Percentiles rank a stretch among this genome's conserved stretches.
These are phyloP conservation scores for Furnarius figulus DNA, from an alignment of 2,113 vertebrate species.

Conservation along the genomic window DNA sequence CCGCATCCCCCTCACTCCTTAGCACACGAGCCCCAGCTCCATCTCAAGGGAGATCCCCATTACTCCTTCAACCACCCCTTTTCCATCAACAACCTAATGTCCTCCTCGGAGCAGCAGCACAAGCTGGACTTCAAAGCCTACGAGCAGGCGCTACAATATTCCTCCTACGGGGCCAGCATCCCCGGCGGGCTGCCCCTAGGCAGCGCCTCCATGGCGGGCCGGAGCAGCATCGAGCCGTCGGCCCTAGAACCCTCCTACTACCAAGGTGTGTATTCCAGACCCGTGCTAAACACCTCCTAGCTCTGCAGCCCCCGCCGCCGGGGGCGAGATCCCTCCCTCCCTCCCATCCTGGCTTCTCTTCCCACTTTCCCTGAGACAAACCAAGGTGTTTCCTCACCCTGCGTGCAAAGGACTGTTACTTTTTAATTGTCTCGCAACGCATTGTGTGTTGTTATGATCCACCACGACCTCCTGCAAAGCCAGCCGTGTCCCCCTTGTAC, in stretches of 20 bases:
- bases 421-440: slow-evolving; percentile 74
- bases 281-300: slow-evolving; percentile 96
- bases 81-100: slow-evolving; percentile 99
- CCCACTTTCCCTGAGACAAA: not conserved
- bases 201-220: slow-evolving; percentile 80
- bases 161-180: slow-evolving; percentile 84
- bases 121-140: slow-evolving; percentile 99
- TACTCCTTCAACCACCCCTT: slow-evolving; percentile 99
- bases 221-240: slow-evolving; percentile 87
- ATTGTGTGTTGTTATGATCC: slow-evolving; percentile 67
- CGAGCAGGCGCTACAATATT: slow-evolving; percentile 93
- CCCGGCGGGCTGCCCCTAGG: slow-evolving; percentile 81
- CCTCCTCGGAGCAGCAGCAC: slow-evolving; percentile 96
- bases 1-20: slow-evolving; percentile 82
- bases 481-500: slow-evolving; percentile 37
- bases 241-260: slow-evolving; percentile 95
- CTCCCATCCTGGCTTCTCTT: not conserved
- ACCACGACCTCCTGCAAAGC: slow-evolving; percentile 46
- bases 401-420: slow-evolving; percentile 87
- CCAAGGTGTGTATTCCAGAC: slow-evolving; percentile 97
- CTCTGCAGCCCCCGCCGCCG: slow-evolving; percentile 8
- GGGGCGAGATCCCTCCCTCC: not conserved
- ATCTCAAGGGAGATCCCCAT: slow-evolving; percentile 94
- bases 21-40: slow-evolving; percentile 90
- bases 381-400: slow-evolving; percentile 67